phyloP scores from a whole-genome alignment of 2,888 invertebrate species.

The Chymomyza caudatula region DNA sequence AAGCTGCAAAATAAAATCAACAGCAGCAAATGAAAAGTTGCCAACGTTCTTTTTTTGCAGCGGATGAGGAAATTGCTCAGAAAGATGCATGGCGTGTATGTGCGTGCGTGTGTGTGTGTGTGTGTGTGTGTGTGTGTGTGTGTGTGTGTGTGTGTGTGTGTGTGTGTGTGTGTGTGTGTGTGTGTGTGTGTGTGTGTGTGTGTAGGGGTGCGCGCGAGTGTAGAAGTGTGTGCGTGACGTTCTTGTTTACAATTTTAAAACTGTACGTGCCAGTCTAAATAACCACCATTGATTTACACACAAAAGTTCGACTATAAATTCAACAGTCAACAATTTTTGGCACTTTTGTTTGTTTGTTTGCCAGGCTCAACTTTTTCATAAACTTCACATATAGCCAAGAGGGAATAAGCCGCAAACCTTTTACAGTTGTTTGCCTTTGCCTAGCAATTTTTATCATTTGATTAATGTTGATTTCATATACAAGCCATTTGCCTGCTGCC shows the following conservation, averaged over 20 bases:
- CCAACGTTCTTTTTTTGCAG: constrained; percentile 32
- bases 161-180: constrained; percentile 11
- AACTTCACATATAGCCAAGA: constrained; percentile 43
- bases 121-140: constrained; percentile 17
- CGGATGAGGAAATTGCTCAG: constrained; percentile 67
- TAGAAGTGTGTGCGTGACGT: constrained; percentile 14
- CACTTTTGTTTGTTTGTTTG: constrained; percentile 9
- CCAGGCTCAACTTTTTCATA: constrained; percentile 55
- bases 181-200: constrained; percentile 21
- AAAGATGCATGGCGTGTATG: constrained; percentile 55
- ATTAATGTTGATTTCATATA: constrained; percentile 59
- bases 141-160: neutral
- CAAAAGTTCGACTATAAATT: constrained; percentile 65
- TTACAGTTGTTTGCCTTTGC: constrained; percentile 6
- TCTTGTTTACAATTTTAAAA: constrained; percentile 60
- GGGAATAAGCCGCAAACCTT: neutral
- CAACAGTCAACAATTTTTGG: constrained; percentile 25
- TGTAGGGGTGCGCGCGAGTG: constrained; percentile 4
- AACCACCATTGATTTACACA: constrained; percentile 65
- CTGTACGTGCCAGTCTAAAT: constrained; percentile 46
- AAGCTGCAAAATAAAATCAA: constrained; percentile 59
- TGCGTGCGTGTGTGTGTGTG: constrained; percentile 4
- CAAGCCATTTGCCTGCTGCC: constrained; percentile 47
- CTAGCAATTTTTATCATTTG: constrained; percentile 39
- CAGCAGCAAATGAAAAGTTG: constrained; percentile 35